These are phyloP conservation scores for Melanotaenia pygmaea DNA, from an alignment of 2,797 vertebrate genomes.

Conservation along the genomic window DNA sequence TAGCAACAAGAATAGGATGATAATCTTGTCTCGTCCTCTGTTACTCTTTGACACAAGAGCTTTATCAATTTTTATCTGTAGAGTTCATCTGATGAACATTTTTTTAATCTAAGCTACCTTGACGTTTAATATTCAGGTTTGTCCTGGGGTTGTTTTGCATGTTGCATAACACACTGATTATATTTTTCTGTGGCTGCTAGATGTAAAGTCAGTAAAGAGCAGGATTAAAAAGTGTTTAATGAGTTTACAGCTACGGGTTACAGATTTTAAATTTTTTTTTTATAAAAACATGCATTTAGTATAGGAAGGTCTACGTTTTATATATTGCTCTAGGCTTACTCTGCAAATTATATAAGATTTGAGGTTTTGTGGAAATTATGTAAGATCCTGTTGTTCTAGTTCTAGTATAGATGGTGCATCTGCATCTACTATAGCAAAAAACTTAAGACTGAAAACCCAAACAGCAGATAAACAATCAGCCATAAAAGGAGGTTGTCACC, in stretches of 20 bases:
- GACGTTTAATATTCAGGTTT: background rate
- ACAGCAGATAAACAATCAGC: slow-evolving; percentile 15
- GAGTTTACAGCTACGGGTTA: slow-evolving; percentile 19
- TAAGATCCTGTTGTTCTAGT: slow-evolving; percentile 26
- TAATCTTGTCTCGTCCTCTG: background rate
- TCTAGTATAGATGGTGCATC: slow-evolving; percentile 7
- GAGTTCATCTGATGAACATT: background rate
- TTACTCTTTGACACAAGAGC: background rate
- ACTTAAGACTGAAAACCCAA: slow-evolving; percentile 31
- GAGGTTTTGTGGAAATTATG: slow-evolving; percentile 24
- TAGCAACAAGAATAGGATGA: background rate
- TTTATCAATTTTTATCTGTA: background rate
- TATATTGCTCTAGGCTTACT: slow-evolving; percentile 23
- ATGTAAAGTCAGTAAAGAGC: background rate
- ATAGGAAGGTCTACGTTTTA: slow-evolving; percentile 18
- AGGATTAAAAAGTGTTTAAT: slow-evolving; percentile 3
- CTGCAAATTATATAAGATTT: slow-evolving; percentile 49
- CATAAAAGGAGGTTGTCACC: background rate
- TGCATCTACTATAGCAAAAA: slow-evolving; percentile 2
- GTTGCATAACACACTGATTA: background rate
- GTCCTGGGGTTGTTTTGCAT: slow-evolving; percentile 9
- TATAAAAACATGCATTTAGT: slow-evolving; percentile 4
- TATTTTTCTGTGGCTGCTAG: background rate
- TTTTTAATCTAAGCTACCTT: background rate
- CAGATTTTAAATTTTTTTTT: background rate